Percentiles rank a stretch among this genome's conserved stretches.
Conservation (phyloP, 2,888 invertebrate genomes). For the Aleiodes leptofemur region DNA sequence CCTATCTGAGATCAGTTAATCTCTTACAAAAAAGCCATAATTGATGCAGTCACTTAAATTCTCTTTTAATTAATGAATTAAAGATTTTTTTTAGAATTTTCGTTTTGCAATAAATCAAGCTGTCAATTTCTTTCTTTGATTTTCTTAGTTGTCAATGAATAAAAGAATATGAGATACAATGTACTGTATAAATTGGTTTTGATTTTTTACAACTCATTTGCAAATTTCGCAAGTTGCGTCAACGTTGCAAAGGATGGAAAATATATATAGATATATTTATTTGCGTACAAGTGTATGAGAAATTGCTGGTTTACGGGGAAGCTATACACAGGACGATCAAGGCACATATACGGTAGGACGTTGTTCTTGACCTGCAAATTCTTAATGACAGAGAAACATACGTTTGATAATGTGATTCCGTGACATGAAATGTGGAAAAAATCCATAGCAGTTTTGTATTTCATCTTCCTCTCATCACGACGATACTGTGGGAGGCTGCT, state of each 20-base stretch:
- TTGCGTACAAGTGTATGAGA: slow-evolving; percentile 26
- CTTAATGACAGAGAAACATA: slow-evolving; percentile 41
- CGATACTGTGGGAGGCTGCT: slow-evolving; percentile 10
- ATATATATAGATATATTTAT: slow-evolving; percentile 17
- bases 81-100: slow-evolving; percentile 9
- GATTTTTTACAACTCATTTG: slow-evolving; percentile 43
- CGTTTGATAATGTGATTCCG: slow-evolving; percentile 37
- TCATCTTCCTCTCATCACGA: slow-evolving; percentile 5
- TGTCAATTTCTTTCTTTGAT: background rate
- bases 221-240: slow-evolving; percentile 46
- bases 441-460: background rate
- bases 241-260: slow-evolving; percentile 15
- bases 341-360: slow-evolving; percentile 52
- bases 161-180: slow-evolving; percentile 8
- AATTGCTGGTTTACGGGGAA: slow-evolving; percentile 15
- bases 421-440: slow-evolving; percentile 10
- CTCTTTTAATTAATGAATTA: slow-evolving; percentile 31
- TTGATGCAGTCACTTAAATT: slow-evolving; percentile 30
- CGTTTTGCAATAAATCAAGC: background rate
- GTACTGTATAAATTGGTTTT: slow-evolving; percentile 24
- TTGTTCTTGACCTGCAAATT: slow-evolving; percentile 56
- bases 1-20: slow-evolving; percentile 27
- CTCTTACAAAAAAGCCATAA: slow-evolving; percentile 22
- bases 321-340: slow-evolving; percentile 37
- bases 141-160: background rate